Base-by-base conservation (phyloP, 2,113 vertebrate species). In the Columbina picui region DNA sequence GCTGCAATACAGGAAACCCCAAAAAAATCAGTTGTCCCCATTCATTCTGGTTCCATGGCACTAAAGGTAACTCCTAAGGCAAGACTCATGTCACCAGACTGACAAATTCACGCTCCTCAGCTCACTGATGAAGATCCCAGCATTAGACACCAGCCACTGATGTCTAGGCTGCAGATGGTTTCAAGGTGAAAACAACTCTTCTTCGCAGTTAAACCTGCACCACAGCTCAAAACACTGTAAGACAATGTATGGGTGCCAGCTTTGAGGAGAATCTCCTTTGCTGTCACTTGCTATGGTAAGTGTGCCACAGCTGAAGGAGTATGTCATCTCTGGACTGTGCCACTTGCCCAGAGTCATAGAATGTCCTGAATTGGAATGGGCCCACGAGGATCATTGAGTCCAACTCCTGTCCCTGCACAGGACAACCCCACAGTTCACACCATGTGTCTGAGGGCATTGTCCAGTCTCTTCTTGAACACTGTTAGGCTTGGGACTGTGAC, bases 161-260 rank as follows among this genome's bases (percentile, higher is more conserved):
- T 1, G 0, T 32, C 50, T 32, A 47, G 26, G 49, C 15, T 70
- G 47, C 38, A 70, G 6, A 19, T 9, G 7, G 39, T 56, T 85
- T 15, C 32, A 56, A 50, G 57, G 34, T 47, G 26, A 65, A 82
- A 65, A 63, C 4, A 32, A 9, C 20, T 60, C 20, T 84, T 67
- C 67, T 81, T 7, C 38, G 39, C 20, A 39, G 7, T 16, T 68
- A 87, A 76, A 71, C 18, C 8, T 39, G 39, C 18, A 25, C 16
- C n/a, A 36, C 12, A 26, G 12, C 1, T 1, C 26, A 61, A 79
- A 73, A 60, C n/a, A 27, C n/a, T 45, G 25, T 12, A 64, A 78
- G 61, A 41, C 39, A 29, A 23, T 18, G 3, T 26, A 55, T 0
- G 0, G 10, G 2, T 17, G 13, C 15, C 70, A 82, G 69, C 29